phyloP scores from a whole-genome alignment of 2,888 invertebrate species.

The Pycnomerus fuliginosus region DNA sequence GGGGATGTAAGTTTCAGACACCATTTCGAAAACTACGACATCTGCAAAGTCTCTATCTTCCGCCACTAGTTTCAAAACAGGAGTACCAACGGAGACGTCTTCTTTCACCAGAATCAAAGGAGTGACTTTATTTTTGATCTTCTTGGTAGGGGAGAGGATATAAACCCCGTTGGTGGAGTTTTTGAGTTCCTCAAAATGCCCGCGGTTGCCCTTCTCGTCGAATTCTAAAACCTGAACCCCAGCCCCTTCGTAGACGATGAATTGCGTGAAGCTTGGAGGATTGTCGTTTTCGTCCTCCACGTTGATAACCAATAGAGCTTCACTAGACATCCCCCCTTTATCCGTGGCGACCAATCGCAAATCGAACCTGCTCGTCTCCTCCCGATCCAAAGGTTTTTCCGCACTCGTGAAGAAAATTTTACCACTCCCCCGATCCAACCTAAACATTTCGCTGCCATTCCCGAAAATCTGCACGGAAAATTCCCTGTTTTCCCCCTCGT shows the following conservation, averaged over 20 bases:
- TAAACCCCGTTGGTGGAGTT: constrained; percentile 37
- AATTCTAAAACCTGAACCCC: constrained; percentile 66
- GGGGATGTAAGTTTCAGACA: constrained; percentile 67
- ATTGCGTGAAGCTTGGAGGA: constrained; percentile 68
- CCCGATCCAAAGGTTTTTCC: constrained; percentile 64
- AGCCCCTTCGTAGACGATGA: constrained; percentile 68
- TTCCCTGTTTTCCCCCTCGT: constrained; percentile 66
- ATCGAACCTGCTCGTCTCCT: constrained; percentile 67
- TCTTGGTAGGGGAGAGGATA: constrained; percentile 37
- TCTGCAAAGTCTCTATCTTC: constrained; percentile 70
- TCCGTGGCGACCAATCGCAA: constrained; percentile 75
- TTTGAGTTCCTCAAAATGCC: constrained; percentile 52
- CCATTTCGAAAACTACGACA: constrained; percentile 72
- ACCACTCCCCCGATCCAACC: constrained; percentile 66
- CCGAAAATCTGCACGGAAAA: constrained; percentile 72
- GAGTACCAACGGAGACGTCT: constrained; percentile 68
- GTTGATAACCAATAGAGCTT: constrained; percentile 68
- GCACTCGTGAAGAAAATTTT: constrained; percentile 59
- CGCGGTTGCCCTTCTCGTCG: constrained; percentile 57
- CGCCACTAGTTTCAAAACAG: constrained; percentile 69
- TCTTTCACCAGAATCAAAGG: constrained; percentile 72
- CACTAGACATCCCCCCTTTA: constrained; percentile 72
- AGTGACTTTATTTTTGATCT: constrained; percentile 43
- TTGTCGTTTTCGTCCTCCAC: constrained; percentile 84
- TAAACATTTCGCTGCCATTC: constrained; percentile 73